Percentiles rank a stretch among this genome's conserved stretches.
Evolutionary conservation across 2,113 vertebrate genomes (phyloP).

Genomic region (Panthera leo): DNA sequence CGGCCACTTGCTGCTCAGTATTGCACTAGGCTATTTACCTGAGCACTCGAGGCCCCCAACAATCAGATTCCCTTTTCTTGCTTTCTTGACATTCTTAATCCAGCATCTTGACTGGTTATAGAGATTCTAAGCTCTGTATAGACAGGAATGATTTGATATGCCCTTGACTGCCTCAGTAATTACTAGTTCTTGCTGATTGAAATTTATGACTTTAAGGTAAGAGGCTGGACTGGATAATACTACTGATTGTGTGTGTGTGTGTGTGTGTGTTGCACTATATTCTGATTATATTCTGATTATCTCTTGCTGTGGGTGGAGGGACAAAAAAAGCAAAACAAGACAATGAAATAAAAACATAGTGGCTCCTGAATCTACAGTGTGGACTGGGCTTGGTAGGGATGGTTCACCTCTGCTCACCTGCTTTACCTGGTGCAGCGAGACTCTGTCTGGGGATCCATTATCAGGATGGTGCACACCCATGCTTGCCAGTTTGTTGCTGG

Average conservation of each 20-base stretch:
- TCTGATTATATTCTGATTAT: background rate
- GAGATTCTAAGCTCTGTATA: background rate
- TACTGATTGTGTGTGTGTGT: background rate
- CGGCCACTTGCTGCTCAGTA: background rate
- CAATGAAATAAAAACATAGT: background rate
- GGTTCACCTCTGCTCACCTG: background rate
- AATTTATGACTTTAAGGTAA: background rate
- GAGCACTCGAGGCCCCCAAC: background rate
- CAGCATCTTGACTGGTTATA: background rate
- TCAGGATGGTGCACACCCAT: rapidly evolving
- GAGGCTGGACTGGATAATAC: background rate
- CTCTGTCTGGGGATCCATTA: rapidly evolving
- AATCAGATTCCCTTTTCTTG: too few relatives aligned
- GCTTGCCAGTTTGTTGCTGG: background rate
- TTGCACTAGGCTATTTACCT: background rate
- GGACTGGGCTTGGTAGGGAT: background rate
- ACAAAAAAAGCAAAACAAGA: background rate
- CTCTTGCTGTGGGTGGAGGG: background rate
- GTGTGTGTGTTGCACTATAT: background rate
- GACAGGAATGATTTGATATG: background rate
- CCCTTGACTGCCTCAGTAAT: background rate
- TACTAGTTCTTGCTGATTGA: background rate
- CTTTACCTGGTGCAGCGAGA: too few relatives aligned
- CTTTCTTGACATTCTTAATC: background rate
- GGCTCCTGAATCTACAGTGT: background rate